Conservation (phyloP, 2,113 vertebrate species). For the Phylloscopus trochiloides region DNA sequence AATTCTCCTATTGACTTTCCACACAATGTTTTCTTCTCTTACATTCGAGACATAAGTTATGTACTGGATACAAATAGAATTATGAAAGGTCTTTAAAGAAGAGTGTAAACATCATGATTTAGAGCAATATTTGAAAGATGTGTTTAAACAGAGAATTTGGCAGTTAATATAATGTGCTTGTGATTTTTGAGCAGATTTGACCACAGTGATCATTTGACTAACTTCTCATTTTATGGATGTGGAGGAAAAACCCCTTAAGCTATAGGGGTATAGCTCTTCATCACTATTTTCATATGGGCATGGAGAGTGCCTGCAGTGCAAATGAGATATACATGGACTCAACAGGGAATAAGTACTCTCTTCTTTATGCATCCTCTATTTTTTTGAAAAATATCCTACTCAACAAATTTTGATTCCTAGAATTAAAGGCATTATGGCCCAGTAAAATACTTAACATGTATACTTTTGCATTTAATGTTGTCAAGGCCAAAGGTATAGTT, state of each 20-base stretch:
- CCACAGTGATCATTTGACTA: not conserved
- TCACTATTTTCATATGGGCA: not conserved
- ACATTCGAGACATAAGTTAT: not conserved
- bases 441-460: not conserved
- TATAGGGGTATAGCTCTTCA: not conserved
- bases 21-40: not conserved
- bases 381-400: not conserved
- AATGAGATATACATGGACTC: not conserved
- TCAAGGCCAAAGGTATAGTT: not conserved
- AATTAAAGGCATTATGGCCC: not conserved
- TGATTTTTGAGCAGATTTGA: conserved; percentile 25
- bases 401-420: not conserved
- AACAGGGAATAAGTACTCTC: not conserved
- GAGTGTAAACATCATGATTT: not conserved
- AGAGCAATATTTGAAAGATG: not conserved
- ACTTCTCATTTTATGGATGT: not conserved
- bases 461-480: not conserved
- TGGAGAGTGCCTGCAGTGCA: not conserved
- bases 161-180: not conserved
- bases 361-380: not conserved
- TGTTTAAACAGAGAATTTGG: not conserved
- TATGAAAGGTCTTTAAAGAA: not conserved
- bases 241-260: not conserved
- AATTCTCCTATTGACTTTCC: not conserved
- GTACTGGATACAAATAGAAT: not conserved